Evolutionary conservation across 2,113 vertebrate genomes (phyloP).

Genomic region (Anhinga anhinga): DNA sequence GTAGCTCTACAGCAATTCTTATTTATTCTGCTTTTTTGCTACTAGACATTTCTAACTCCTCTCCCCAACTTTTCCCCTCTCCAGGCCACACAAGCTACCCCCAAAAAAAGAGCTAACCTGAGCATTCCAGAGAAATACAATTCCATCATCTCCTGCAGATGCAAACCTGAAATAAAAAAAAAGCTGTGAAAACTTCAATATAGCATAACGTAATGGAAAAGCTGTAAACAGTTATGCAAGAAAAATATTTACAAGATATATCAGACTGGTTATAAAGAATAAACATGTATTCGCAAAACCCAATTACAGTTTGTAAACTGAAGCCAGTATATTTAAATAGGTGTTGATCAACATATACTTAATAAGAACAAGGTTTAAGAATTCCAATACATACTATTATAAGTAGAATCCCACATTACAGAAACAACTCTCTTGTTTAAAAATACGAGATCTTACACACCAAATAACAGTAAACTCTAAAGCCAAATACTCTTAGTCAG

Average conservation of each 20-base stretch:
- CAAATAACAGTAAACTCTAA: not conserved
- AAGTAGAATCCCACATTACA: not conserved
- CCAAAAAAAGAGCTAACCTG: conserved; percentile 76
- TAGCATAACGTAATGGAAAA: not conserved
- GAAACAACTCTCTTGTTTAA: not conserved
- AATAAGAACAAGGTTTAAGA: not conserved
- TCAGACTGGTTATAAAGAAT: not conserved
- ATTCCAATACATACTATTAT: not conserved
- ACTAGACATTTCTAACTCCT: not conserved
- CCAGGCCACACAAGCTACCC: not conserved
- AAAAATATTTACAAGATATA: not conserved
- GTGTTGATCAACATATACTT: not conserved
- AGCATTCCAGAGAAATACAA: conserved; percentile 89
- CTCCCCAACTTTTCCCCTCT: not conserved
- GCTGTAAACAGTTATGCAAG: not conserved
- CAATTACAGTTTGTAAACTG: not conserved
- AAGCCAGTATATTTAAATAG: not conserved
- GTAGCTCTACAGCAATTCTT: not conserved
- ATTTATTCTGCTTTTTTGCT: not conserved
- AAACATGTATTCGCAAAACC: not conserved
- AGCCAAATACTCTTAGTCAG: not conserved
- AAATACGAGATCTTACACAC: not conserved
- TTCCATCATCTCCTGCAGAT: conserved; percentile 93
- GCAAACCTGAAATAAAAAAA: conserved; percentile 81
- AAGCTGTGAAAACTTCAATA: not conserved